Base-by-base conservation (phyloP, 2,888 invertebrate species). In the Netelia melanura region DNA sequence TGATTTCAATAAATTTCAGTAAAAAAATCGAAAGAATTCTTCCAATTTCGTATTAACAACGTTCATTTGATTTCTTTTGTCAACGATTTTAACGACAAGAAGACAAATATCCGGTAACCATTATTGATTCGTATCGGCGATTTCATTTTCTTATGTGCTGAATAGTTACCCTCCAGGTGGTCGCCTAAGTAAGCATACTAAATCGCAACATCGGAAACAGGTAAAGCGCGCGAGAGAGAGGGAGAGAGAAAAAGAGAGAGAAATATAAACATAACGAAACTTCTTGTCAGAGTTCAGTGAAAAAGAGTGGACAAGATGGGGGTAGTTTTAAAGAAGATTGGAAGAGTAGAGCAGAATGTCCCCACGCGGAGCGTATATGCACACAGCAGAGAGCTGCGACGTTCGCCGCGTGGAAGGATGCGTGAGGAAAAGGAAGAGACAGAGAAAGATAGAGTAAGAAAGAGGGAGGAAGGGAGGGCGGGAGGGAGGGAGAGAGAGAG, bases 381-480 rank as follows among this genome's bases (percentile, higher is more conserved):
- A 54, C 64, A 71, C 71, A 56, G 44, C n/a, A 17, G 17, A 83
- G 78, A 77, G 52, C 54, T 68, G 23, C 43, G 78, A 79, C 70
- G 56, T 64, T 83, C 75, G 68, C 74, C 72, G 62, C 74, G 52
- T 23, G 62, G 44, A 71, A 84, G 80, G 80, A 67, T 67, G 70
- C 23, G 70, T 52, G 30, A 65, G 79, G 17, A 62, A 62, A 68
- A 30, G 48, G 65, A 38, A 21, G 43, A 44, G 81, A 30, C 2
- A 3, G 30, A 11, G 23, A n/a, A 54, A 68, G 54, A 74, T 14
- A 52, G 68, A 44, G 9, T 3, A 61, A 70, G 43, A 56, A 64
- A 87, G 82, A 74, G 80, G 64, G 61, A 61, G 74, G 76, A 76
- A 81, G 81, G 84, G 81, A 82, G 86, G 0, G 30, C 30, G 30